phyloP scores from a whole-genome alignment of 2,113 vertebrate genomes.

The Cyprinus carpio region DNA sequence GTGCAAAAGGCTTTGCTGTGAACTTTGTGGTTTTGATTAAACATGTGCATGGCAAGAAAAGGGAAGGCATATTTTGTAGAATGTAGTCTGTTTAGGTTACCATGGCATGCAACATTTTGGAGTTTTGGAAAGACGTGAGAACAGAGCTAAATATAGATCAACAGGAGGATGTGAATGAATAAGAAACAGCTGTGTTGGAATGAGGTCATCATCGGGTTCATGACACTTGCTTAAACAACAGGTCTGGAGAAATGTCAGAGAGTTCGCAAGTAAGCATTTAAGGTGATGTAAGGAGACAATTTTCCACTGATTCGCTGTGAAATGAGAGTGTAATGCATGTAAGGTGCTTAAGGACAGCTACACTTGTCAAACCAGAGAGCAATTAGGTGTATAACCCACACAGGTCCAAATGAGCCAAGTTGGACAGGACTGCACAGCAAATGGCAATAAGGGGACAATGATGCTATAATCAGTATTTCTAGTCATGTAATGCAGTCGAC shows the following conservation, averaged over 20 bases:
- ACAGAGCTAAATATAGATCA: not conserved
- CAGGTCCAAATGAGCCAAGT: not conserved
- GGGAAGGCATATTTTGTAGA: not conserved
- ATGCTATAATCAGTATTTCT: not conserved
- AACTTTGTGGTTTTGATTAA: slow-evolving; percentile 3
- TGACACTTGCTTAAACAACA: slow-evolving; percentile 17
- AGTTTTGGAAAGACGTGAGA: not conserved
- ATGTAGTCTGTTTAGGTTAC: slow-evolving; percentile 2
- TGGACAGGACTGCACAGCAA: not conserved
- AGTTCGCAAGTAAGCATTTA: slow-evolving; percentile 40
- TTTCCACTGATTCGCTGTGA: slow-evolving; percentile 27
- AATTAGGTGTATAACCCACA: slow-evolving; percentile 23
- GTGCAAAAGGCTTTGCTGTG: slow-evolving; percentile 32
- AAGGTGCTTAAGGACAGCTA: slow-evolving; percentile 39
- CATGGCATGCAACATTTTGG: not conserved
- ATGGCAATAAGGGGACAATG: slow-evolving; percentile 20
- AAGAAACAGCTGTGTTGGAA: slow-evolving; percentile 19
- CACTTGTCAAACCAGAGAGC: slow-evolving; percentile 18
- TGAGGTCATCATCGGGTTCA: slow-evolving; percentile 21
- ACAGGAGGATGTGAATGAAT: not conserved
- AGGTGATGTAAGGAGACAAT: slow-evolving; percentile 47
- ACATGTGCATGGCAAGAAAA: not conserved
- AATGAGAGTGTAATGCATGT: slow-evolving; percentile 31
- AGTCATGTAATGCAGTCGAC: not conserved
- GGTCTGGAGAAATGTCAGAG: slow-evolving; percentile 41